Percentiles rank a stretch among this genome's conserved stretches.
phyloP scores from a whole-genome alignment of 2,113 vertebrate genomes.

The Orcinus orca region DNA sequence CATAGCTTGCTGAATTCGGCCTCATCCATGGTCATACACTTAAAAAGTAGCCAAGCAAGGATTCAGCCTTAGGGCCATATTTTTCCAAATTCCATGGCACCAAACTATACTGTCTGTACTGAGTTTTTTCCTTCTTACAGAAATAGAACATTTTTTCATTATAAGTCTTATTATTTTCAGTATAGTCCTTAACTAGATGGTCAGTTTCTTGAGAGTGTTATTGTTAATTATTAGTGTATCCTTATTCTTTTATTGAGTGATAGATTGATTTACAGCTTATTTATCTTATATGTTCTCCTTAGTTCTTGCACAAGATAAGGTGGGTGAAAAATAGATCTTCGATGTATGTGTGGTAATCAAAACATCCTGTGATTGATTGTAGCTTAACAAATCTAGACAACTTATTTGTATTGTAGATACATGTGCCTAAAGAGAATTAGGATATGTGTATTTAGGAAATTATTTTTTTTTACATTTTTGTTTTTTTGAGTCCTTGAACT shows the following conservation, averaged over 20 bases:
- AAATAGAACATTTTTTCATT: neutral
- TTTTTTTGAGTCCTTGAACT: neutral
- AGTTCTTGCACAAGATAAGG: neutral
- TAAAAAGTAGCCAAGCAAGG: neutral
- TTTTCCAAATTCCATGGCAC: neutral
- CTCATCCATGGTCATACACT: neutral
- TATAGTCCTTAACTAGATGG: neutral
- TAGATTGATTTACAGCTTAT: neutral
- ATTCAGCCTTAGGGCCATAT: neutral
- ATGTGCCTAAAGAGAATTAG: slow-evolving; percentile 8
- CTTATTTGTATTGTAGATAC: slow-evolving; percentile 16
- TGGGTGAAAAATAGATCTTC: neutral
- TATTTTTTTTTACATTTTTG: neutral
- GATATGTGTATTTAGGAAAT: neutral
- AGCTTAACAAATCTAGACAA: neutral
- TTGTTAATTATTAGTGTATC: neutral
- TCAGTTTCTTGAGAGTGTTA: neutral
- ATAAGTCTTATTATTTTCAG: slow-evolving; percentile 9
- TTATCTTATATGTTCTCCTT: neutral
- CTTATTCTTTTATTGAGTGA: neutral
- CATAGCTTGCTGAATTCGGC: neutral
- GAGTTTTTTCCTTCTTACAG: neutral
- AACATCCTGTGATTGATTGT: neutral
- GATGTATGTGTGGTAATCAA: neutral
- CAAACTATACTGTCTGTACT: neutral